phyloP scores from a whole-genome alignment of 2,113 vertebrate genomes.

The Ancistrus triradiatus region DNA sequence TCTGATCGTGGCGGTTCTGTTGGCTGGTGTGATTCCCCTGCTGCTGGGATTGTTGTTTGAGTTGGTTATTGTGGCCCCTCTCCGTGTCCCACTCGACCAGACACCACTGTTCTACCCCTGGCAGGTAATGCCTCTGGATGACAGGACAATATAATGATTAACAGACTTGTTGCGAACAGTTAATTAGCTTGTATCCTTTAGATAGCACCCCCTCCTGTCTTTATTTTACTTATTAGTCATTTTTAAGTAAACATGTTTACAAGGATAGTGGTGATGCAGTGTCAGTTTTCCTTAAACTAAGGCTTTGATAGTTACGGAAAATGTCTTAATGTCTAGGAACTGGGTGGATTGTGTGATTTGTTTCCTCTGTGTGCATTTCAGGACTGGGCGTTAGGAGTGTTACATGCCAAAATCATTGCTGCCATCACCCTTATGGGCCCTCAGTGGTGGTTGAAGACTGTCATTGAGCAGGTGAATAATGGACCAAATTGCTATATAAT shows the following conservation, averaged over 20 bases:
- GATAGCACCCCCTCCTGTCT: too few relatives aligned
- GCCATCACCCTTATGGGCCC: conserved; percentile 98
- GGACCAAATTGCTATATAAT: not conserved
- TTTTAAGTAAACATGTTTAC: too few relatives aligned
- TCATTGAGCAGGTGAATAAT: conserved; percentile 87
- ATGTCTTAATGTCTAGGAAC: too few relatives aligned
- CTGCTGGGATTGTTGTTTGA: conserved; percentile 92
- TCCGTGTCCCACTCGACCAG: conserved; percentile 94
- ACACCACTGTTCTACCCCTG: conserved; percentile 97
- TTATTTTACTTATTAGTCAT: too few relatives aligned
- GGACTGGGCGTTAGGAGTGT: conserved; percentile 98
- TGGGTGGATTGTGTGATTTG: too few relatives aligned
- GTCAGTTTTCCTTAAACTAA: too few relatives aligned
- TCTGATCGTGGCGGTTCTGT: conserved; percentile 85
- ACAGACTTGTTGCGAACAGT: too few relatives aligned
- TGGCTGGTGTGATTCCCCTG: conserved; percentile 92
- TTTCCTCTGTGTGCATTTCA: conserved; percentile 55
- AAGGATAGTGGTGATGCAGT: too few relatives aligned
- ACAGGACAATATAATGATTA: not conserved
- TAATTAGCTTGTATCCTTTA: too few relatives aligned
- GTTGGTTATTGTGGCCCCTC: conserved; percentile 91
- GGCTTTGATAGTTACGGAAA: too few relatives aligned
- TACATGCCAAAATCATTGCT: conserved; percentile 98
- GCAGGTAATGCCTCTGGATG: conserved; percentile 74
- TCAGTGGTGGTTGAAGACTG: conserved; percentile 98